These are phyloP conservation scores for Darevskia nairensis DNA, from an alignment of 2,797 vertebrate genomes.

Conservation along the genomic window DNA sequence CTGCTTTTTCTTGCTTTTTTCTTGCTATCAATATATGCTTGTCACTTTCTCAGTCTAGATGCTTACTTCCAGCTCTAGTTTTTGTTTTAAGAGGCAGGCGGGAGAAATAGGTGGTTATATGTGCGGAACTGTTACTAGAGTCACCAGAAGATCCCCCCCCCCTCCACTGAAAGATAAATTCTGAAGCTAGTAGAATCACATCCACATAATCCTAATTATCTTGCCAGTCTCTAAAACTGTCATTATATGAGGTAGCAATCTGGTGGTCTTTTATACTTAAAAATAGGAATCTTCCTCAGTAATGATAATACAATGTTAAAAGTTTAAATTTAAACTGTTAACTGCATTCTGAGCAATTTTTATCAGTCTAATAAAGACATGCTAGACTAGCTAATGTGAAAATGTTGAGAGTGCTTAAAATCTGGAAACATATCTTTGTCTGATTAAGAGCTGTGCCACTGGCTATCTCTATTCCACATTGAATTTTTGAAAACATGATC, in stretches of 20 bases:
- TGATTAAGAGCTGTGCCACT: constrained; percentile 59
- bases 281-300: constrained; percentile 43
- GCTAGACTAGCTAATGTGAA: constrained; percentile 44
- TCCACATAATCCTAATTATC: not conserved
- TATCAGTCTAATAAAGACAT: constrained; percentile 54
- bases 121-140: not conserved
- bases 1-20: not conserved
- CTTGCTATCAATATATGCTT: not conserved
- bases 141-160: not conserved
- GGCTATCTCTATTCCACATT: constrained; percentile 59
- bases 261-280: constrained; percentile 4
- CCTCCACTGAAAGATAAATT: not conserved
- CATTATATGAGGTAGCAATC: constrained; percentile 31
- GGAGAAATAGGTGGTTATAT: not conserved
- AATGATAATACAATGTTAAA: constrained; percentile 43
- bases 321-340: constrained; percentile 57
- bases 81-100: not conserved
- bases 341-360: constrained; percentile 47
- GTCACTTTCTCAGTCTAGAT: not conserved
- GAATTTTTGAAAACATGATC: constrained; percentile 39
- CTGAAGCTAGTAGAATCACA: not conserved
- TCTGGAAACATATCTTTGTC: constrained; percentile 35
- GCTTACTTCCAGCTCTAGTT: not conserved
- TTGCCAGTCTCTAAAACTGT: constrained; percentile 10
- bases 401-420: constrained; percentile 12